A percentile compares a stretch with the other conserved stretches of the same genome.
These are phyloP conservation scores for Psilanteris sp. DNA, from an alignment of 1,140 invertebrate genomes.

Conservation along the genomic window DNA sequence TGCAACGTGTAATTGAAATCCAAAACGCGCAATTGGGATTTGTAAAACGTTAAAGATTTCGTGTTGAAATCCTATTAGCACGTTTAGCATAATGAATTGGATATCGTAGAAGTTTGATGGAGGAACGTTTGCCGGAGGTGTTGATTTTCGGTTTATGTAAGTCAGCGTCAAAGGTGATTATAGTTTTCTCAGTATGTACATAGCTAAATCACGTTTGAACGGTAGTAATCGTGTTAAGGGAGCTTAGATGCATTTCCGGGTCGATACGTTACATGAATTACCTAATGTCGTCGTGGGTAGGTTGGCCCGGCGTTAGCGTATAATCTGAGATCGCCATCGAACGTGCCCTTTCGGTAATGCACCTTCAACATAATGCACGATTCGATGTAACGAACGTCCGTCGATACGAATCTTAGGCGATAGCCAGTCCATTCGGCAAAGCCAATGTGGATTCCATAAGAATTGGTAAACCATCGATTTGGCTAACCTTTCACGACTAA, in stretches of 20 bases:
- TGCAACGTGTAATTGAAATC: too few species aligned
- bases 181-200: constrained; percentile 57
- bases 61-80: constrained; percentile 13
- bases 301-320: constrained; percentile 57
- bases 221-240: constrained; percentile 55
- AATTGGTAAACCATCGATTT: constrained; percentile 47
- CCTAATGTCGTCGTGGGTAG: constrained; percentile 66
- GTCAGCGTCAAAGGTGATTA: constrained; percentile 50
- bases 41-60: constrained; percentile 5
- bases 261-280: constrained; percentile 62
- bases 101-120: constrained; percentile 41
- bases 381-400: constrained; percentile 61
- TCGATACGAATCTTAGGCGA: constrained; percentile 64
- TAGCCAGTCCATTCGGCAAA: constrained; percentile 42
- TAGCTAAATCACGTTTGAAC: constrained; percentile 60
- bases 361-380: constrained; percentile 59
- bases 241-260: constrained; percentile 61
- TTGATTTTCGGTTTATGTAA: constrained; percentile 53
- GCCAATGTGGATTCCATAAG: constrained; percentile 46
- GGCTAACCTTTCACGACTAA: constrained; percentile 61
- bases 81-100: constrained; percentile 47
- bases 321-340: constrained; percentile 68
- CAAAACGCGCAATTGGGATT: not conserved
- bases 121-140: constrained; percentile 35
- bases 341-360: constrained; percentile 60